Evolutionary conservation across 2,113 vertebrate genomes (phyloP), one percentile per base, ranked within the genome.

Genomic region (Aphyosemion australe): DNA sequence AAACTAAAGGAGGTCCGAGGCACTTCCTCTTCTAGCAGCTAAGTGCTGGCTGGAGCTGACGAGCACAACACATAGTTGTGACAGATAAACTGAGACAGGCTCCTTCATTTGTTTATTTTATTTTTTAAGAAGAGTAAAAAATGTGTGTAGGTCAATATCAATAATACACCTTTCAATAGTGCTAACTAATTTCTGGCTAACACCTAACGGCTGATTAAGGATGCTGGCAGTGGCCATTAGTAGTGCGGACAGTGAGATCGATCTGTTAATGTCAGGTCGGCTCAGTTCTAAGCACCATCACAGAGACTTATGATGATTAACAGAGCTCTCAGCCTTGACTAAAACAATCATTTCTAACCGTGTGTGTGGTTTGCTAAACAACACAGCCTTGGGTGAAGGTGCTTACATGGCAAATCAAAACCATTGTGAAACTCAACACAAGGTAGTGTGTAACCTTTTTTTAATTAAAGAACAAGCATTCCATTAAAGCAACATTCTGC

Each of bases 181-280:
- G 50, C 64, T 72, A 72, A 80, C 64, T 79, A 70, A 87, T 67
- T 70, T 65, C 13, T 32, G 51, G 31, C 52, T 54, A 69, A 79
- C 61, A 45, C 53, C 54, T 65, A 65, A 84, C 49, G 53, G 73
- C 63, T 80, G 56, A 88, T 83, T 85, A 80, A 74, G 72, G 67
- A 76, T 41, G 65, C 74, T 72, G 53, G 76, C 16, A 46, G 58
- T 58, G 54, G 70, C 48, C 13, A 12, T 72, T 41, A 72, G 61
- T 59, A 2, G 65, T 72, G 67, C 8, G 46, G 54, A 52, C 6
- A 55, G 8, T 18, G 50, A 59, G 69, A 78, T 86, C 78, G 67
- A 84, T 83, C 67, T 21, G 31, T 59, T 64, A 39, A 34, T 74
- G 73, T 76, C 78, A 65, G 63, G 54, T 48, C 32, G 49, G 57